A percentile compares a stretch with the other conserved stretches of the same genome.
These are phyloP conservation scores for Diadophis punctatus DNA, from an alignment of 2,113 vertebrate species.

Conservation along the genomic window DNA sequence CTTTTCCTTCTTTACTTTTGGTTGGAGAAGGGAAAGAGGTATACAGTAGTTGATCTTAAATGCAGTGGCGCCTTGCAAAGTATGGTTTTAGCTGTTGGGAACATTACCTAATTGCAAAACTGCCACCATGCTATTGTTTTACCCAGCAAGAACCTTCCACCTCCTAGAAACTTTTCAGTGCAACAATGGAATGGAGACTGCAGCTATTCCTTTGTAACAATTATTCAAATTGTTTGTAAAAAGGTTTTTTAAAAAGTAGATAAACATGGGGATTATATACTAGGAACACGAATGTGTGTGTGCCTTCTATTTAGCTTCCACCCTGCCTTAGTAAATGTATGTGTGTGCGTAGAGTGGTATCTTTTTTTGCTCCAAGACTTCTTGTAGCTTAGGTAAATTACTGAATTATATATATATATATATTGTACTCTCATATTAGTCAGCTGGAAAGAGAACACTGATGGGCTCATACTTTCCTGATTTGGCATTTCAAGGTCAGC, in stretches of 20 bases:
- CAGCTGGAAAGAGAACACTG: not conserved
- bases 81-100: not conserved
- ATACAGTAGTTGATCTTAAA: not conserved
- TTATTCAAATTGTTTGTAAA: not conserved
- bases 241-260: not conserved
- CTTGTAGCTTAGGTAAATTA: not conserved
- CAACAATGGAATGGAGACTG: not conserved
- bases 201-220: not conserved
- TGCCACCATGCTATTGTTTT: not conserved
- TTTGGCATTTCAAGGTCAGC: not conserved
- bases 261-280: not conserved
- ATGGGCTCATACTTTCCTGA: not conserved
- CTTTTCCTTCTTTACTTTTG: not conserved
- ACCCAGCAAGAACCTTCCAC: not conserved
- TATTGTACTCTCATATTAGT: not conserved
- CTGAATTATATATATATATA: not conserved
- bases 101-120: not conserved
- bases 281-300: not conserved
- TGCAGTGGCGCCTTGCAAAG: not conserved
- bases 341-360: not conserved
- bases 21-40: not conserved
- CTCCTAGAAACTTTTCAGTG: not conserved
- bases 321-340: not conserved
- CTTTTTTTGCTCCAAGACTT: not conserved
- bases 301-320: not conserved